Evolutionary conservation across 2,797 vertebrate genomes (phyloP), one percentile per base, ranked within the genome.

Genomic region (Phataginus tetradactyla): DNA sequence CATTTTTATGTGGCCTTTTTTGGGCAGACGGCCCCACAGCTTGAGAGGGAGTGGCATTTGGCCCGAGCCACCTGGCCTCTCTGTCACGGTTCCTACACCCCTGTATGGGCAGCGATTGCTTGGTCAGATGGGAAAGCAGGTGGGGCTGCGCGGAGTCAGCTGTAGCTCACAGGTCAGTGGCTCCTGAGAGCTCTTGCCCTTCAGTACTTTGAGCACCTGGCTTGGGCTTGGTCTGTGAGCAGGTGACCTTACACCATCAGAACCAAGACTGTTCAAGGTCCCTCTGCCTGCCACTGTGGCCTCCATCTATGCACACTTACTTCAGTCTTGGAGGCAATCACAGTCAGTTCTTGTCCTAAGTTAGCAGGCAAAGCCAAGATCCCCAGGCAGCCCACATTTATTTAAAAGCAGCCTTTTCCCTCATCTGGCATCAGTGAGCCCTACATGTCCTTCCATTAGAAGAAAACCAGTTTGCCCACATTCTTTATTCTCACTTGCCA

Each of bases 1-100:
- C 91, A 79, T 95, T 96, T 96, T 96, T 81, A 61, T 66, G 71
- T 97, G 94, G 91, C 92, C 88, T 93, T 91, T 96, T 96, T 96
- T 42, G 91, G 95, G 93, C 98, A 98, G 97, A 97, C 90, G 96
- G 96, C 93, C 94, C 97, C 97, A 83, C 98, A 98, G 98, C 97
- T 97, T 98, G 97, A 97, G 83, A 93, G 97, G 97, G 97, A 98
- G 97, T 97, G 96, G 96, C 96, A 96, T 97, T 97, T 98, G 96
- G 97, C 96, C 95, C 0, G 1, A 98, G 96, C 97, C 98, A 97
- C 97, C 97, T 98, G 98, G 98, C 88, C 87, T 89, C 85, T 96
- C 96, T 96, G 96, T 97, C 97, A 98, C 86, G 96, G 97, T 97
- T 95, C 96, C 95, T 97, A 97, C 97, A 97, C 97, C 94, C 97